Evolutionary conservation across 2,113 vertebrate genomes (phyloP), one percentile per base, ranked within the genome.

Genomic region (Todiramphus chloris): DNA sequence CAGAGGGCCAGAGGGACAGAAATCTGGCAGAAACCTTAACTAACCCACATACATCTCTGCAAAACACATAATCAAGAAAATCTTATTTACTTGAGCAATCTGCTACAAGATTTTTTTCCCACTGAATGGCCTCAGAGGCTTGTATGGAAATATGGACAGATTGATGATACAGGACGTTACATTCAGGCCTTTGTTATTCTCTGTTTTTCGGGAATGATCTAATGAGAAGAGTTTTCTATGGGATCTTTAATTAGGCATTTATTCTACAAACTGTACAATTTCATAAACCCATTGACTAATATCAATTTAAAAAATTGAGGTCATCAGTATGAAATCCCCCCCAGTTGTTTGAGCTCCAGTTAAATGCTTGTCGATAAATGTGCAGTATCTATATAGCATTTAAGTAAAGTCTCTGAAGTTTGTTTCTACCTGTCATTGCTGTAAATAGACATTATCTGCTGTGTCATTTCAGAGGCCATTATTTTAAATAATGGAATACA

Each of bases 231-330:
- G 84, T 83, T 94, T 76, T 50, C 24, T 83, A 44, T 89, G 87
- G n/a, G 30, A 92, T 77, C 83, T 95, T 93, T 96, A 97, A 94
- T 95, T 95, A 95, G 53, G 60, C 37, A 84, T 97, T 96, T 97
- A 89, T 91, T 10, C 78, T 95, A 76, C 73, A 96, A 94, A 68
- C 56, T 68, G 39, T 75, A 56, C 83, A 90, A 93, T 94, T 96
- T 97, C 93, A 96, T 55, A 94, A 83, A 91, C 41, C 37, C 31
- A 82, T 95, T 97, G 96, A 79, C 41, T 93, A 89, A 85, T 73
- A 74, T 23, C 24, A 85, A 96, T 96, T 96, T 67, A 77, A 81
- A 91, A 95, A 87, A 82, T 58, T 85, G 81, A 97, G 83, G 94
- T 89, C 82, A 96, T 60, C 76, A 77, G 25, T 64, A 90, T 96